phyloP scores from a whole-genome alignment of 2,797 vertebrate genomes.

The Scarus forsteni region DNA sequence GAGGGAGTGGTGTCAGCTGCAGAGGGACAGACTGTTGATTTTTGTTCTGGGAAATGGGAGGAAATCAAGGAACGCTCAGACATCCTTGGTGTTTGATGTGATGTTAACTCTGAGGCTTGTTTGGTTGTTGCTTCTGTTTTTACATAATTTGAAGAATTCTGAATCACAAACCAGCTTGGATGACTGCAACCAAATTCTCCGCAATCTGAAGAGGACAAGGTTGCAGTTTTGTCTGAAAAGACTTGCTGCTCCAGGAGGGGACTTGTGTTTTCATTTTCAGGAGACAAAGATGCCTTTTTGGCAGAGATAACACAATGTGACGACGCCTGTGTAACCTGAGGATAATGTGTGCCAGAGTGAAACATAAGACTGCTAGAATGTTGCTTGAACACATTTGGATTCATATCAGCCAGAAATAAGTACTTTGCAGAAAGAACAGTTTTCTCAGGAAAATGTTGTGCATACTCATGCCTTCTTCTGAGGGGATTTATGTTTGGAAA shows the following conservation, averaged over 20 bases:
- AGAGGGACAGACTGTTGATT: neutral
- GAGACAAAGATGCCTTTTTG: no score
- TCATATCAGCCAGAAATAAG: neutral
- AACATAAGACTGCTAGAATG: no score
- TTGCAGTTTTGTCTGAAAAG: neutral
- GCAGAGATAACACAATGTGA: neutral
- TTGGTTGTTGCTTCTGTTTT: neutral
- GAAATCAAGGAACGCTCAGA: constrained; percentile 1
- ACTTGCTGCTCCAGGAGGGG: neutral
- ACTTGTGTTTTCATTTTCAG: neutral
- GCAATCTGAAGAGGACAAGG: neutral
- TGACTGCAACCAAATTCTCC: neutral
- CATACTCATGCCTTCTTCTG: neutral
- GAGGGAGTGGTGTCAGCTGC: neutral
- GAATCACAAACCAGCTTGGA: neutral
- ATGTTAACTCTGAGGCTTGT: neutral
- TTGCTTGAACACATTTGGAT: neutral
- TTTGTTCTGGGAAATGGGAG: neutral
- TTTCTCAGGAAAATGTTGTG: neutral
- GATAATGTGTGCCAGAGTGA: no score
- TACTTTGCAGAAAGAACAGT: neutral
- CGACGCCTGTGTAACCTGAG: neutral
- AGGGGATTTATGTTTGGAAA: no score
- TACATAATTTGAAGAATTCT: neutral
- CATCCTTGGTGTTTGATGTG: neutral